Conservation (phyloP, 2,113 vertebrate species). For the Jacana jacana region DNA sequence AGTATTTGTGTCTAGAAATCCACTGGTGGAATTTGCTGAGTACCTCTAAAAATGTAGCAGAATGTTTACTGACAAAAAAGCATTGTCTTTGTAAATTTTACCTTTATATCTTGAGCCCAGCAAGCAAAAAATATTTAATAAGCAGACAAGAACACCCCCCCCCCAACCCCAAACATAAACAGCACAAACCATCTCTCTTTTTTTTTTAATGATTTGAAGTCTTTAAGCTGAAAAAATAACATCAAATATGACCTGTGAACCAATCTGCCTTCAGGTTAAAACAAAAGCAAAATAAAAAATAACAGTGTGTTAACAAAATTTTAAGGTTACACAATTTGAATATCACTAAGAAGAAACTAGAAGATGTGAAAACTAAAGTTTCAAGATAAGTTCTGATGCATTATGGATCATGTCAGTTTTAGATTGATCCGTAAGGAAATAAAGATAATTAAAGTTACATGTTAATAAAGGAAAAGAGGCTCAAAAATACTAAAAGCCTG, state of each 20-base stretch:
- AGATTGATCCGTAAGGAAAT: not conserved
- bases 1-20: slow-evolving; percentile 11
- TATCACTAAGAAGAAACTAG: not conserved
- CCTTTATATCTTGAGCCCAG: slow-evolving; percentile 6
- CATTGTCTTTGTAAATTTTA: slow-evolving; percentile 18
- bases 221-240: slow-evolving; percentile 18
- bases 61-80: slow-evolving; percentile 8
- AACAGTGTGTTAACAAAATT: not conserved
- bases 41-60: slow-evolving; percentile 42
- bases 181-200: not conserved
- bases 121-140: not conserved
- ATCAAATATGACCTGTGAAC: not conserved
- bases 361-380: not conserved
- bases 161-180: not conserved
- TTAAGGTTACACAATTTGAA: not conserved
- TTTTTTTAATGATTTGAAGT: not conserved
- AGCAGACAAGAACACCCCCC: not conserved
- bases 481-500: not conserved
- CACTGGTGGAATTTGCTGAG: slow-evolving; percentile 26
- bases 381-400: not conserved
- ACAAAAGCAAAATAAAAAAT: not conserved
- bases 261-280: not conserved
- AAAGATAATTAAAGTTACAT: not conserved
- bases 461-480: not conserved
- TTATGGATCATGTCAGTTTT: not conserved